These are phyloP conservation scores for Autographa pulchrina DNA, from an alignment of 2,888 invertebrate species.

Conservation along the genomic window DNA sequence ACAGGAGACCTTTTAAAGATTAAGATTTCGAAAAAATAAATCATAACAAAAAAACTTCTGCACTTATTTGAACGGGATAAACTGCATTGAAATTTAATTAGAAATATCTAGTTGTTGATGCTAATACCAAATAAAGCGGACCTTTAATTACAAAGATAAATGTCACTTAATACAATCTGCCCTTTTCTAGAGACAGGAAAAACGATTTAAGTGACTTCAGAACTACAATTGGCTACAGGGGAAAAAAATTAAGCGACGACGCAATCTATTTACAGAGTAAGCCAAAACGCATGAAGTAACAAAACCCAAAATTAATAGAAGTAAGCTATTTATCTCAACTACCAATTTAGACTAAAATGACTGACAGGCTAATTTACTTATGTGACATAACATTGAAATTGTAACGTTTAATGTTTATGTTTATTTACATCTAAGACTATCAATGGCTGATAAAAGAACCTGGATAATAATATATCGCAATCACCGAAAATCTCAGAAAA, in stretches of 20 bases:
- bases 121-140: too few species aligned
- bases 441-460: too few species aligned
- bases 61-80: not conserved
- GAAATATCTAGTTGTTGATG: not conserved
- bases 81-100: not conserved
- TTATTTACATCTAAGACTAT: too few species aligned
- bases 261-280: not conserved
- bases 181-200: too few species aligned
- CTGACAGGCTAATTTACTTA: too few species aligned
- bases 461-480: conserved; percentile 16
- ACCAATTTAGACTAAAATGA: conserved; percentile 27
- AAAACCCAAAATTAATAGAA: conserved; percentile 22
- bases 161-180: too few species aligned
- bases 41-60: not conserved
- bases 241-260: conserved; percentile 2
- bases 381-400: conserved; percentile 24
- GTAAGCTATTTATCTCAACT: conserved; percentile 29
- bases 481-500: conserved; percentile 4
- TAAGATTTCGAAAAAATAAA: conserved; percentile 3
- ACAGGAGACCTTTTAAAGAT: not conserved
- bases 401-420: too few species aligned
- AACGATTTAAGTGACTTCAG: conserved; percentile 11
- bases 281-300: conserved; percentile 11
- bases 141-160: too few species aligned
- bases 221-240: conserved; percentile 13